phyloP scores from a whole-genome alignment of 2,888 invertebrate genomes.

The Megaustenia siamemsis region DNA sequence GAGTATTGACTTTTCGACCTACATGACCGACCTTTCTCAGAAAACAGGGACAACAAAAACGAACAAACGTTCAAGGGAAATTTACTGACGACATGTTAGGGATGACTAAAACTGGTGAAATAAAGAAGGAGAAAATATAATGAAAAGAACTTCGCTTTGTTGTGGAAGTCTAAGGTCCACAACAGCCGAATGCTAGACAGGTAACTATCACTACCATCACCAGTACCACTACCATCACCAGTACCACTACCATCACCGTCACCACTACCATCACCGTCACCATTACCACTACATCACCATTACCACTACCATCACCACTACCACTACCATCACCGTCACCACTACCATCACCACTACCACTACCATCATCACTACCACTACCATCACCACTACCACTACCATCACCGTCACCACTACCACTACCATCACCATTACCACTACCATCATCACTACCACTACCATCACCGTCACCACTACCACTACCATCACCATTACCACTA shows the following conservation, averaged over 20 bases:
- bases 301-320: constrained; percentile 20
- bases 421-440: constrained; percentile 37
- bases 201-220: not conserved
- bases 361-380: constrained; percentile 30
- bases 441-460: constrained; percentile 29
- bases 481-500: constrained; percentile 7
- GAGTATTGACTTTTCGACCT: too few relatives aligned
- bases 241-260: not conserved
- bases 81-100: too few relatives aligned
- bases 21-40: too few relatives aligned
- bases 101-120: too few relatives aligned
- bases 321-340: constrained; percentile 1
- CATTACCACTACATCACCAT: not conserved
- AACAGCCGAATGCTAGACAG: too few relatives aligned
- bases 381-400: constrained; percentile 23
- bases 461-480: constrained; percentile 4
- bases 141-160: too few relatives aligned
- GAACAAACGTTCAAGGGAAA: too few relatives aligned
- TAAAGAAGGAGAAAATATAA: too few relatives aligned
- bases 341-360: constrained; percentile 24
- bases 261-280: not conserved
- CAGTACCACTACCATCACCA: not conserved
- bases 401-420: constrained; percentile 28
- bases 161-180: too few relatives aligned
- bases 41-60: too few relatives aligned